Evolutionary conservation across 1,140 invertebrate species (phyloP).

Genomic region (Trichonephila clavipes): DNA sequence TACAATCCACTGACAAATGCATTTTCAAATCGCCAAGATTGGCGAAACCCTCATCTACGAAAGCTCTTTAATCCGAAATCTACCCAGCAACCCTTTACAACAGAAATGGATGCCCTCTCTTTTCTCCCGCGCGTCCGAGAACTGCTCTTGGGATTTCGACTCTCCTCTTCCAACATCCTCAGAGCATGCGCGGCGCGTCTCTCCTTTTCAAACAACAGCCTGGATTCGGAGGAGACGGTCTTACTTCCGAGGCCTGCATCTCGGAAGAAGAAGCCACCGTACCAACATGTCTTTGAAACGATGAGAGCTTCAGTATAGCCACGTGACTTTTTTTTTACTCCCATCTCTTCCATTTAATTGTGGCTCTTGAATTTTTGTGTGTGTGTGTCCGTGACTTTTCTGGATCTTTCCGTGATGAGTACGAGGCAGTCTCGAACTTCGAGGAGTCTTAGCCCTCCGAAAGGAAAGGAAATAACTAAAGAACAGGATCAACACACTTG

Average conservation of each 20-base stretch:
- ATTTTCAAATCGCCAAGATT: conserved; percentile 27
- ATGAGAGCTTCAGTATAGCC: not conserved
- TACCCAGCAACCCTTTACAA: conserved; percentile 70
- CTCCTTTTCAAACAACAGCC: conserved; percentile 51
- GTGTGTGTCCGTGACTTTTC: not conserved
- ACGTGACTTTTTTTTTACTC: not conserved
- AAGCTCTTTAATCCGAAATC: not conserved
- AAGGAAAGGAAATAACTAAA: conserved; percentile 45
- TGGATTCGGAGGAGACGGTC: not conserved
- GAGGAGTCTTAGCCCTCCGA: conserved; percentile 57
- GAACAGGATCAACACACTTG: conserved; percentile 68
- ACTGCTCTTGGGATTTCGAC: conserved; percentile 58
- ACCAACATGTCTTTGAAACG: not conserved
- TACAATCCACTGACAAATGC: not conserved
- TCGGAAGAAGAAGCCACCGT: no score
- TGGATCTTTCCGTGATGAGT: conserved; percentile 20
- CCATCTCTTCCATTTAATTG: not conserved
- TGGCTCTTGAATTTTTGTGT: not conserved
- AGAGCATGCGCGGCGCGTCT: conserved; percentile 44
- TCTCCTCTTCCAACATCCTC: conserved; percentile 57
- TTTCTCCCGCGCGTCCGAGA: conserved; percentile 12
- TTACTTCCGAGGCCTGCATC: not conserved
- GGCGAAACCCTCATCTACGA: not conserved
- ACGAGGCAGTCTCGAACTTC: conserved; percentile 50
- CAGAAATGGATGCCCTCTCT: conserved; percentile 70